These are phyloP conservation scores for Phoebastria nigripes DNA, from an alignment of 2,797 vertebrate genomes.

Conservation along the genomic window DNA sequence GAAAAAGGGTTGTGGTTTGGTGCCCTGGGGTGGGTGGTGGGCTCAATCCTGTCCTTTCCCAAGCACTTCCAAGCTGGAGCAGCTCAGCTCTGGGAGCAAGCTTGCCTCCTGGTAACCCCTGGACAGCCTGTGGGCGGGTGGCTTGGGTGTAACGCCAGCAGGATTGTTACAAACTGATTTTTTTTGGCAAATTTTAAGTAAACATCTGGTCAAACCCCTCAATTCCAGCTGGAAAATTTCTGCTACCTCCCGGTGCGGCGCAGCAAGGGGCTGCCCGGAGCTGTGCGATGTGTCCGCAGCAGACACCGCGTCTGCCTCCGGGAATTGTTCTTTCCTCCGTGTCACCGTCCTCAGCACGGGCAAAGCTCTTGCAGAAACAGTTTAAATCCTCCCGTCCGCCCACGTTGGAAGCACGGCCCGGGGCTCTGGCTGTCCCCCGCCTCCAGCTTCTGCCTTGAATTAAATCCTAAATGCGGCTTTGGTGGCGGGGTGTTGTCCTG, in stretches of 20 bases:
- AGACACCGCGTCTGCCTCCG: not conserved
- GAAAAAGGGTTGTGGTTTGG: not conserved
- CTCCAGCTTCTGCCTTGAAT: not conserved
- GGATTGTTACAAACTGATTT: not conserved
- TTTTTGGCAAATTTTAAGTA: not conserved
- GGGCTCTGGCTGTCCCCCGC: not conserved
- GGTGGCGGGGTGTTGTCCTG: too few relatives aligned
- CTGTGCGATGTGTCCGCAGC: not conserved
- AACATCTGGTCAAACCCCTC: not conserved
- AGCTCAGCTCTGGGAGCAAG: not conserved
- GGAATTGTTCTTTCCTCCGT: not conserved
- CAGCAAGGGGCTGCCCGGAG: not conserved
- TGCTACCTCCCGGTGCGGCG: not conserved
- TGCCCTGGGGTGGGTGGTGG: not conserved
- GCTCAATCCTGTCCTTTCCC: not conserved
- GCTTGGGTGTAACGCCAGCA: not conserved
- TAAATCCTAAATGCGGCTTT: not conserved
- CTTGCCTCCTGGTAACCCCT: not conserved
- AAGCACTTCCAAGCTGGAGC: not conserved
- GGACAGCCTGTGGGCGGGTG: not conserved
- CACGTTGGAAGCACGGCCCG: fast-evolving
- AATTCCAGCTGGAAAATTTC: not conserved
- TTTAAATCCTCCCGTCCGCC: not conserved
- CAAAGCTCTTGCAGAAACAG: not conserved
- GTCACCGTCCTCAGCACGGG: not conserved